Percentiles rank a stretch among this genome's conserved stretches.
Evolutionary conservation across 2,888 invertebrate genomes (phyloP).

Genomic region (Camponotus fellah): DNA sequence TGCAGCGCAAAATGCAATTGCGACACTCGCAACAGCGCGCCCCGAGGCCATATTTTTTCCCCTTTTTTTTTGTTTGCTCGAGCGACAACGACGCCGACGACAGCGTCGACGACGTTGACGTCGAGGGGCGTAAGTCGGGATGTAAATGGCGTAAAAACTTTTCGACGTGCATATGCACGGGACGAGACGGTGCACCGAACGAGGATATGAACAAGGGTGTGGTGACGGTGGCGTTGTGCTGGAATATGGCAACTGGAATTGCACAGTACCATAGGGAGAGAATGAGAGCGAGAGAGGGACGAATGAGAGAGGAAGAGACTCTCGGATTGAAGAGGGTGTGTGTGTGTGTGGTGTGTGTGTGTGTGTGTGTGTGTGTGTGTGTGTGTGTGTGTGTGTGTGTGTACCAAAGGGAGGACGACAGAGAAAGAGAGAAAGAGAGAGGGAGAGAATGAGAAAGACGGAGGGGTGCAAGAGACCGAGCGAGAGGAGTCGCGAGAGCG

Average conservation of each 20-base stretch:
- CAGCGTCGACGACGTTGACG: conserved; percentile 50
- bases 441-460: conserved; percentile 19
- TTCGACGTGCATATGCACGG: conserved; percentile 68
- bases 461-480: conserved; percentile 33
- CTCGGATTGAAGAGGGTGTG: conserved; percentile 34
- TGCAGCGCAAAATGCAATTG: conserved; percentile 31
- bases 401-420: conserved; percentile 33
- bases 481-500: conserved; percentile 57
- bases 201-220: conserved; percentile 73
- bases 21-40: conserved; percentile 31
- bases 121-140: conserved; percentile 64
- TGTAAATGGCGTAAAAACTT: conserved; percentile 74
- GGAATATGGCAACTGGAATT: conserved; percentile 80
- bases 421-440: conserved; percentile 20
- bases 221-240: conserved; percentile 69
- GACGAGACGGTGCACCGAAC: conserved; percentile 59
- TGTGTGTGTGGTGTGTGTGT: conserved; percentile 59
- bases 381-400: conserved; percentile 44
- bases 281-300: conserved; percentile 23
- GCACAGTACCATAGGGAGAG: conserved; percentile 56
- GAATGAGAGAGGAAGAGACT: conserved; percentile 19
- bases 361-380: conserved; percentile 52
- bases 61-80: neutral
- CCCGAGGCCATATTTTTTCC: conserved; percentile 15
- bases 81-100: conserved; percentile 25